phyloP scores from a whole-genome alignment of 2,113 vertebrate genomes.

The Datnioides undecimradiatus region DNA sequence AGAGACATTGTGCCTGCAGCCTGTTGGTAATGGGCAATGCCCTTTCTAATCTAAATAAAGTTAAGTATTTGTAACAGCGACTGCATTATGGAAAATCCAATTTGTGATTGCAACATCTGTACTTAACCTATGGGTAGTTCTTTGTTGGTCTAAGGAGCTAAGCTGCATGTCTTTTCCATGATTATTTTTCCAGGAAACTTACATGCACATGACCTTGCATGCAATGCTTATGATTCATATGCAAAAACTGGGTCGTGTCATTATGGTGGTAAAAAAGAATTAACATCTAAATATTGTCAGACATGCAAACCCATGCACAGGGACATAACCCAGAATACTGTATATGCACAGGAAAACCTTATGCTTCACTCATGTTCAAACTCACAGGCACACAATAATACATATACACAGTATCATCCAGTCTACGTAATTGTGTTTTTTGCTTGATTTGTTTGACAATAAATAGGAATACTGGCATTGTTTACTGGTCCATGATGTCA shows the following conservation, averaged over 20 bases:
- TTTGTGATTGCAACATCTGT: slow-evolving; percentile 79
- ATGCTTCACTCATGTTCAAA: slow-evolving; percentile 18
- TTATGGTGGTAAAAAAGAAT: slow-evolving; percentile 51
- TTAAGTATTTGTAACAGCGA: slow-evolving; percentile 70
- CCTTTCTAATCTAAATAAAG: slow-evolving; percentile 76
- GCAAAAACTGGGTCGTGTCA: slow-evolving; percentile 57
- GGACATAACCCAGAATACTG: slow-evolving; percentile 1
- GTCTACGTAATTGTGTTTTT: background rate
- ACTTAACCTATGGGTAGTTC: slow-evolving; percentile 64
- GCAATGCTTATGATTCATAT: slow-evolving; percentile 67
- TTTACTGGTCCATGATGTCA: too few relatives aligned
- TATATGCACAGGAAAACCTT: background rate
- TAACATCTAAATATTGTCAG: slow-evolving; percentile 61
- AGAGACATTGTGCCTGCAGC: slow-evolving; percentile 67
- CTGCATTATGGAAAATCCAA: slow-evolving; percentile 78
- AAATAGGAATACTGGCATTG: background rate
- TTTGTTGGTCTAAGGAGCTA: slow-evolving; percentile 54
- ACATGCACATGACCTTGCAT: slow-evolving; percentile 74
- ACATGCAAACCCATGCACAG: slow-evolving; percentile 64
- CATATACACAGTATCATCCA: background rate
- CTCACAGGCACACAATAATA: background rate
- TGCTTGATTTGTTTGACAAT: slow-evolving; percentile 7
- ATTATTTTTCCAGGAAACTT: slow-evolving; percentile 71
- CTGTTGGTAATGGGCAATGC: slow-evolving; percentile 69
- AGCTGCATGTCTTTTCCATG: slow-evolving; percentile 68